Base-by-base conservation (phyloP, 2,113 vertebrate genomes). In the Sturnus vulgaris region DNA sequence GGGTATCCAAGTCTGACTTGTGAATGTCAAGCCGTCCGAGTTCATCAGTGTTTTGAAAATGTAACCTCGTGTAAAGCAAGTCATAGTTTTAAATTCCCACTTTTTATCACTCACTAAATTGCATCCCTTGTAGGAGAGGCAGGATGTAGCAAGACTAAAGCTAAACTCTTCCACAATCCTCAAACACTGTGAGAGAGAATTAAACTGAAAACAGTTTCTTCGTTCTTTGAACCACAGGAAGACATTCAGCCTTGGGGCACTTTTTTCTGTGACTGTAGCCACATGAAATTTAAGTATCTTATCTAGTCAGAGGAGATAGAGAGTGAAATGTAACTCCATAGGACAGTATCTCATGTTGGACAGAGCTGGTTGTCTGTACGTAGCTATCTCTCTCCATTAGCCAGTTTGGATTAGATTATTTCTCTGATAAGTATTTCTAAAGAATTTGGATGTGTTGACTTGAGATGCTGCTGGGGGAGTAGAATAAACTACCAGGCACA, bases 221-320 rank as follows among this genome's bases (percentile, higher is more conserved):
- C 23, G 1, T 53, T 94, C 64, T 40, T 64, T 86, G 76, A 93
- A 73, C 18, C 53, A 57, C 4, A 65, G 40, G 82, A 92, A 93
- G 82, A 83, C 3, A 31, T 90, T 90, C 82, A 85, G 93, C 90
- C 93, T 61, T 72, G 23, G 46, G 90, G 66, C 27, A 77, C 59
- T 37, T 87, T 69, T 78, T 64, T 10, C 40, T 15, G 46, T 70
- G 47, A 64, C 72, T 86, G 64, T 73, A 88, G 94, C 56, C 92
- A 64, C 65, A 77, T 78, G 82, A 90, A 94, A 93, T 92, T 66
- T 88, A 94, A 96, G 88, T 66, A 88, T 73, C 80, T 93, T 95
- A 93, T 96, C 92, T 92, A 88, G 55, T 71, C 68, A 78, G 83
- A 90, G 39, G 25, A 84, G 76, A 83, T 55, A 90, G 5, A 85